Conservation (phyloP, 2,797 vertebrate species). For the Arrhamphus sclerolepis region DNA sequence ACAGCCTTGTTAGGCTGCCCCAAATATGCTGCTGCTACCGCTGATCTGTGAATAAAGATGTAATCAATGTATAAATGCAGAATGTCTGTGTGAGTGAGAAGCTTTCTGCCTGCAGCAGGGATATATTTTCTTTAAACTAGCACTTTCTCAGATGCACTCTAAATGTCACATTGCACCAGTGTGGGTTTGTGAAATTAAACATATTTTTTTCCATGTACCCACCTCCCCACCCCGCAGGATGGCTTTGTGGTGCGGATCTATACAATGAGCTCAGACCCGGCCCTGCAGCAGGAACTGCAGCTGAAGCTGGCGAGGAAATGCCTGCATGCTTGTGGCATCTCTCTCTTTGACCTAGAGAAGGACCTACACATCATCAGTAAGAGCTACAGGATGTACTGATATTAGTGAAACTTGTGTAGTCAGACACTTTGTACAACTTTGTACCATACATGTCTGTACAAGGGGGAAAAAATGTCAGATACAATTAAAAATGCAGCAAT, state of each 20-base stretch:
- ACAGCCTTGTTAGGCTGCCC: not conserved
- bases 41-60: not conserved
- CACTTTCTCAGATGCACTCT: not conserved
- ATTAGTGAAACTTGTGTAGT: not conserved
- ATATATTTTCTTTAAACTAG: conserved; percentile 14
- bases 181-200: conserved; percentile 23
- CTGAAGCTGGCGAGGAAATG: conserved; percentile 98
- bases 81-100: not conserved
- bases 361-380: conserved; percentile 99
- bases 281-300: conserved; percentile 96
- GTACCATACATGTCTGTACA: conserved; percentile 2
- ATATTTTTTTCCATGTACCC: conserved; percentile 8
- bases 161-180: not conserved
- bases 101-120: not conserved
- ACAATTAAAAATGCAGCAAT: not conserved
- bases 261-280: conserved; percentile 93
- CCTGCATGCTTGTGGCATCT: conserved; percentile 97
- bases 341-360: conserved; percentile 97
- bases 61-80: conserved; percentile 23
- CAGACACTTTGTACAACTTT: not conserved
- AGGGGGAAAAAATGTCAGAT: conserved; percentile 6
- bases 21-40: not conserved
- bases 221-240: conserved; percentile 79
- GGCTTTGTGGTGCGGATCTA: conserved; percentile 99
- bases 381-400: conserved; percentile 47